Evolutionary conservation across 1,140 invertebrate genomes (phyloP), one percentile per base, ranked within the genome.

Genomic region (Subanguina moxae): DNA sequence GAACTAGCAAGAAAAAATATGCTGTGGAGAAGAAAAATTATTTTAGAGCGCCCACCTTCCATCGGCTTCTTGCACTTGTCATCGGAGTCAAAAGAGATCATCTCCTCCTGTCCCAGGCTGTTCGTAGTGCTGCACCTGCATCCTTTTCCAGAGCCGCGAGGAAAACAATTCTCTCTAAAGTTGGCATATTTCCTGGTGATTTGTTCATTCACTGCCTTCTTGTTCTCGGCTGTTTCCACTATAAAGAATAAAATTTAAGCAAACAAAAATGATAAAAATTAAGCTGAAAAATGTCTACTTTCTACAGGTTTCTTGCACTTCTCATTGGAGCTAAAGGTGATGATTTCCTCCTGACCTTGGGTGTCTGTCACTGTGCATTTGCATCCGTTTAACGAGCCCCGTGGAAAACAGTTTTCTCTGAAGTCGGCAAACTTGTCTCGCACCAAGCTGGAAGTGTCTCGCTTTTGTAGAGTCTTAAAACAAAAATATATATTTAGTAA

Each of bases 111-210:
- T 23, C 74, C 74, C 9, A 61, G 9, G 0, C 13, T n/a, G 46
- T 73, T 71, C 42, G 73, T 76, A 38, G 38, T 71, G 21, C 25
- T 64, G 48, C 74, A 76, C 23, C 69, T 71, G 46, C 74, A 76
- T 3, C 74, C 74, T 11, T 30, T 25, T 9, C 70, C 70, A 5
- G n/a, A 21, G 11, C 71, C 64, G 9, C 66, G 59, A 13, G 74
- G 74, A 64, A 76, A 76, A 57, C 74, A 76, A 17, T 59, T 52
- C 21, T 76, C 74, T n/a, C 66, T 48, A 11, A 76, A 56, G 28
- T 27, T 28, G 19, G 23, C 63, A 21, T 57, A 59, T 45, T 65
- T 78, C 48, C 23, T 52, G 8, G 48, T 75, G 56, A 74, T 76
- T 63, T 74, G 67, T 32, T 70, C 67, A 52, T 76, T 76, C 17